These are phyloP conservation scores for Troglohyphantes excavatus DNA, from an alignment of 2,888 invertebrate genomes.

Conservation along the genomic window DNA sequence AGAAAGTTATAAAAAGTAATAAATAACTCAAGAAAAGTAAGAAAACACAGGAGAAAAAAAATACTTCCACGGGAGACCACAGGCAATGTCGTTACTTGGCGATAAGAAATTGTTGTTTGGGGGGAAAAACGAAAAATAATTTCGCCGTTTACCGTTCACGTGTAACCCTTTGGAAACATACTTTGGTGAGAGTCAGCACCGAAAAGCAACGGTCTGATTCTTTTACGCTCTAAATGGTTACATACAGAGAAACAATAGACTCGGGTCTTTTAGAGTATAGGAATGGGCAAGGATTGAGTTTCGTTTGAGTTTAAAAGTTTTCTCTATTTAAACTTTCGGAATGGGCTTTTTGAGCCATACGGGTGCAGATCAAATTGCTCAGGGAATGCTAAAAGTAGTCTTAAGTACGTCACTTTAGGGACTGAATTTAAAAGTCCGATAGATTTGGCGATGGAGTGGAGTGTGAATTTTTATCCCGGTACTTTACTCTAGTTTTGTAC, in stretches of 20 bases:
- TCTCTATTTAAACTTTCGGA: background rate
- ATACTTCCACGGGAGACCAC: slow-evolving; percentile 41
- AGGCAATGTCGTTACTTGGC: slow-evolving; percentile 71
- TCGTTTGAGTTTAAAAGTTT: slow-evolving; percentile 7
- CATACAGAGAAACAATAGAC: slow-evolving; percentile 50
- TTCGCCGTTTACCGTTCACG: slow-evolving; percentile 58
- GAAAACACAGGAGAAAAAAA: slow-evolving; percentile 32
- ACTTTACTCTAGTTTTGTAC: too few species aligned
- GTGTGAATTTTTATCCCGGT: too few species aligned
- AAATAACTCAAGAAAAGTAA: slow-evolving; percentile 45
- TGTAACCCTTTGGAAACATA: slow-evolving; percentile 43
- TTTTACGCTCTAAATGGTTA: slow-evolving; percentile 68
- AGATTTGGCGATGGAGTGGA: too few species aligned
- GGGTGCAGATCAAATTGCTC: slow-evolving; percentile 23
- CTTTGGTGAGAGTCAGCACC: slow-evolving; percentile 36
- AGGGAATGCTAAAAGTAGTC: background rate
- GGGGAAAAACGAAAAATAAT: slow-evolving; percentile 53
- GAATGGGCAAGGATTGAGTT: slow-evolving; percentile 29
- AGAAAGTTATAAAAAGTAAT: slow-evolving; percentile 71
- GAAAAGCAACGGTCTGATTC: slow-evolving; percentile 46
- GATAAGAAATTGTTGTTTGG: slow-evolving; percentile 75
- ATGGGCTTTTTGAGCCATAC: background rate
- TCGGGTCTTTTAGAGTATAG: slow-evolving; percentile 13
- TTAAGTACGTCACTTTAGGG: too few species aligned
- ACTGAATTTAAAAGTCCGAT: too few species aligned